Evolutionary conservation across 2,113 vertebrate genomes (phyloP).

Genomic region (Callithrix jacchus): DNA sequence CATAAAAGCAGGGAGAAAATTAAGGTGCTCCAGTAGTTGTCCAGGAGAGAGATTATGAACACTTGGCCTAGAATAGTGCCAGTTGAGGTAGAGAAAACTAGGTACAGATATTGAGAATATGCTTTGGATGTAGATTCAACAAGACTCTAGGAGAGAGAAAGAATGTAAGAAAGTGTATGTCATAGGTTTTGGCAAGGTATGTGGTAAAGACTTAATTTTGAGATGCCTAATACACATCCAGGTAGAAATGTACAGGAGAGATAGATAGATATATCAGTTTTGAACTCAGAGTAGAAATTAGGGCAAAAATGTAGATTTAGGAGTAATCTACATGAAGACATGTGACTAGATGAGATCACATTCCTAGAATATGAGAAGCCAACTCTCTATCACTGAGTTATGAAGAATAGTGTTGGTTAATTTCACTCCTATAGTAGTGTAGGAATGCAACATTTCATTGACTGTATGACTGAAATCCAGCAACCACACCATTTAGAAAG

Average conservation of each 20-base stretch:
- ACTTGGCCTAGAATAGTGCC: not conserved
- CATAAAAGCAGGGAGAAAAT: not conserved
- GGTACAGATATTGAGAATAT: not conserved
- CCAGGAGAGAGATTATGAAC: not conserved
- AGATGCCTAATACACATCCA: not conserved
- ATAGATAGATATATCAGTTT: not conserved
- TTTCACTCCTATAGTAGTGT: not conserved
- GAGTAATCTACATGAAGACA: not conserved
- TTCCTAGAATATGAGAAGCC: not conserved
- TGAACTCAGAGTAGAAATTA: not conserved
- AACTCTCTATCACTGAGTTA: not conserved
- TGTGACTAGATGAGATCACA: not conserved
- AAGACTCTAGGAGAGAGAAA: not conserved
- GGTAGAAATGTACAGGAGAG: not conserved
- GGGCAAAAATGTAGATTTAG: constrained; percentile 3
- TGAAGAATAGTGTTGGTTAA: not conserved
- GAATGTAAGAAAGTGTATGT: not conserved
- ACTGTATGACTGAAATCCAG: not conserved
- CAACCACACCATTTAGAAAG: not conserved
- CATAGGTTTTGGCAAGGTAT: not conserved
- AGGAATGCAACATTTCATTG: not conserved
- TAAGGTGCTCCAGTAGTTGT: not conserved
- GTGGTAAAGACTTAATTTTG: constrained; percentile 15
- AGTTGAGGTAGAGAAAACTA: not conserved
- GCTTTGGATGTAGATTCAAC: not conserved